Evolutionary conservation across 2,888 invertebrate genomes (phyloP), one percentile per base, ranked within the genome.

Genomic region (Rhorus exstirpatorius): DNA sequence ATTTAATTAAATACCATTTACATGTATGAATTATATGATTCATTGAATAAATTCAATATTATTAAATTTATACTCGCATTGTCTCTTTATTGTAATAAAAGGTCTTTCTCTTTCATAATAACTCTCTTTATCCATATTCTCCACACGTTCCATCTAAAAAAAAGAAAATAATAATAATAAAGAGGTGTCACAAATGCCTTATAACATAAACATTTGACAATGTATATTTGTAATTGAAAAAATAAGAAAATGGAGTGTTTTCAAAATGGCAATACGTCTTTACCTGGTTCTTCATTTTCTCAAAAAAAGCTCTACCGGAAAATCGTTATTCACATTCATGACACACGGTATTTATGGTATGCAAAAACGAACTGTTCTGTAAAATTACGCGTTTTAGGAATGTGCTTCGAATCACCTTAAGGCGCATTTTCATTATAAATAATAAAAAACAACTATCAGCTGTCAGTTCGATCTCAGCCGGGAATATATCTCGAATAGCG

Each of bases 91-190:
- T 10, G 46, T 55, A 3, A 31, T 41, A 10, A 65, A 72, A 17
- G 70, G 14, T 8, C 53, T 63, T 31, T 80, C 77, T 38, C 55
- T 80, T 17, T 68, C 51, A 21, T 63, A 74, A 35, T 55, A 75
- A 26, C 44, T 58, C 4, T 81, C 77, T 4, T 44, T 60, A n/a
- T 67, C 80, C 60, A 83, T 10, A 4, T n/a, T 21, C 41, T 80
- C 80, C 8, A 83, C 44, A 0, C 68, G 71, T 55, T 83, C 51
- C 35, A 72, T 61, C 83, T 83, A 31, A 8, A 41, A 71, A 41
- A 38, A 6, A 8, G 53, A 26, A 44, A 58, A 46, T n/a, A n/a
- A n/a, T n/a, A n/a, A n/a, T n/a, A n/a, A n/a, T n/a, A 8, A 60
- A 24, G 14, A 17, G 10, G 19, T 26, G 8, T 10, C n/a, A 17